Evolutionary conservation across 1,140 invertebrate genomes (phyloP).

Genomic region (Saxidomus purpurata): DNA sequence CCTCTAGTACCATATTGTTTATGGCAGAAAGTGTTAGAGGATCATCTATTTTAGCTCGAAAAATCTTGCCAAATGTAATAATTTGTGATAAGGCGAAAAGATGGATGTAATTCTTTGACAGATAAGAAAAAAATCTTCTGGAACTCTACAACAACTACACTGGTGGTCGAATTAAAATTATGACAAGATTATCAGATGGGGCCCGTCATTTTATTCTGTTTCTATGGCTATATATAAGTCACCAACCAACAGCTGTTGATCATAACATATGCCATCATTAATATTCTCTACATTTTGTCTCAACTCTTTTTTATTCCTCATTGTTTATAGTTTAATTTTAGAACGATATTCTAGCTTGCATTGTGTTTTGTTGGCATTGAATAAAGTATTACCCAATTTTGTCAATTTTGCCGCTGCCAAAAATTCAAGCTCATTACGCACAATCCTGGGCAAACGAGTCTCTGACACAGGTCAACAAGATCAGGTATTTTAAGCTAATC

Average conservation of each 20-base stretch:
- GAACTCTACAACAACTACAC: background rate
- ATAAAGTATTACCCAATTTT: too few species aligned
- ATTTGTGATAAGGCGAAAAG: constrained; percentile 52
- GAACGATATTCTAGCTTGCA: too few species aligned
- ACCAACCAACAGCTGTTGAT: background rate
- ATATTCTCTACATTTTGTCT: too few species aligned
- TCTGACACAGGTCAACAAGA: constrained; percentile 20
- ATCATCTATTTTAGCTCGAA: constrained; percentile 22
- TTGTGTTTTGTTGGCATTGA: too few species aligned
- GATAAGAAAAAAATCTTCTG: background rate
- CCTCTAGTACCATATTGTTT: constrained; percentile 27
- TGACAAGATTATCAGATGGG: constrained; percentile 14
- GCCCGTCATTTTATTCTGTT: background rate
- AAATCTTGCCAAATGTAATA: constrained; percentile 49
- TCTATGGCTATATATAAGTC: background rate
- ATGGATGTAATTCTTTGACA: constrained; percentile 28
- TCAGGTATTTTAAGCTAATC: background rate
- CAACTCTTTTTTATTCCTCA: too few species aligned
- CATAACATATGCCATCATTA: too few species aligned
- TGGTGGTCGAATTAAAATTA: constrained; percentile 28
- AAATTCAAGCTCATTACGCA: too few species aligned
- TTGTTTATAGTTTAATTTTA: too few species aligned
- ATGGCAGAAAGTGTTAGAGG: background rate
- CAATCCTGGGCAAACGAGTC: too few species aligned
- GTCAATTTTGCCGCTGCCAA: too few species aligned